A percentile compares a stretch with the other conserved stretches of the same genome.
These are phyloP conservation scores for Rosalia funebris DNA, from an alignment of 2,888 invertebrate species.

Conservation along the genomic window DNA sequence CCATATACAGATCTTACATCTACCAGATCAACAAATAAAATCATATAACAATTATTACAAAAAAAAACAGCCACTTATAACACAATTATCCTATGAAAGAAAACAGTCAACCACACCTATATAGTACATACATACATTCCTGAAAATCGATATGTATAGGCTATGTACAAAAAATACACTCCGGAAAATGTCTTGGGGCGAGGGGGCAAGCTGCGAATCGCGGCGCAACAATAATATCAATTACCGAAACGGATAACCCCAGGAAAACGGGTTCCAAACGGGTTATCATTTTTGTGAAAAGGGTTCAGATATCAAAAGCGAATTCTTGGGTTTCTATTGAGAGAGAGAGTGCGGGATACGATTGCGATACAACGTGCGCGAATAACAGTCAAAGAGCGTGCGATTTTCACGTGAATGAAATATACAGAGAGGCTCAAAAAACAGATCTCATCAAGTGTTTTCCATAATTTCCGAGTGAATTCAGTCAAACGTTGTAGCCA, in stretches of 20 bases:
- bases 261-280: slow-evolving; percentile 17
- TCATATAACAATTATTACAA: slow-evolving; percentile 55
- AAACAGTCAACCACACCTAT: slow-evolving; percentile 55
- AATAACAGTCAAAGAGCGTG: no score
- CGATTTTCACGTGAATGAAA: not conserved
- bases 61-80: slow-evolving; percentile 60
- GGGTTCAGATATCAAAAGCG: slow-evolving; percentile 27
- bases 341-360: no score
- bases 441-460: no score
- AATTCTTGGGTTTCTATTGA: slow-evolving; percentile 29
- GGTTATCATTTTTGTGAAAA: slow-evolving; percentile 15
- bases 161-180: slow-evolving; percentile 47
- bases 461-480: no score
- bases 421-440: not conserved
- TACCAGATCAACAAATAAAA: slow-evolving; percentile 52
- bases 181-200: slow-evolving; percentile 29
- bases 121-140: slow-evolving; percentile 44
- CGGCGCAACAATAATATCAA: slow-evolving; percentile 6
- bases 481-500: no score
- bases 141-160: slow-evolving; percentile 50
- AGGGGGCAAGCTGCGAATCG: slow-evolving; percentile 30
- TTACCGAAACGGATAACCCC: slow-evolving; percentile 19
- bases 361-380: not conserved
- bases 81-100: slow-evolving; percentile 44
- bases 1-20: slow-evolving; percentile 40